phyloP scores from a whole-genome alignment of 2,888 invertebrate species.

The Lamellibrachia satsuma region DNA sequence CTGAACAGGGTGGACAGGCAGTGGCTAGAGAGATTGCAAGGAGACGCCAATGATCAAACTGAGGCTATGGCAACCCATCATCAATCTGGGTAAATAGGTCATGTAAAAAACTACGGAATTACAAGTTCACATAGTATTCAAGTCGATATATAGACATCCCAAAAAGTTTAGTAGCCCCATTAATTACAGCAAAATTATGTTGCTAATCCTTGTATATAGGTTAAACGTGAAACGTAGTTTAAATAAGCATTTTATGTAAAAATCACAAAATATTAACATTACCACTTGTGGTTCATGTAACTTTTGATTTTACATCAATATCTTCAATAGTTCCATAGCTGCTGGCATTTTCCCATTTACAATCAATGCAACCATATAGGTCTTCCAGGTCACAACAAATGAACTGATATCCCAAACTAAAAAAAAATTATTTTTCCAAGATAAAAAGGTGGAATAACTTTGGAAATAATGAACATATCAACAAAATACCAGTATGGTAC shows the following conservation, averaged over 20 bases:
- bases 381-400: background rate
- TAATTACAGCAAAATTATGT: background rate
- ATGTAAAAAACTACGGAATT: background rate
- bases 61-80: background rate
- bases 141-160: background rate
- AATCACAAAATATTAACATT: background rate
- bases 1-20: too few relatives aligned
- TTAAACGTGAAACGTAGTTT: background rate
- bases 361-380: too few relatives aligned
- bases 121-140: background rate
- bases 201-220: background rate
- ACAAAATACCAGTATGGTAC: too few relatives aligned
- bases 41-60: background rate
- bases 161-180: background rate
- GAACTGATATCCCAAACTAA: too few relatives aligned
- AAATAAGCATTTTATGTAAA: background rate
- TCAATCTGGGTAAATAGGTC: background rate
- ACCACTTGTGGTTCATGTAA: background rate
- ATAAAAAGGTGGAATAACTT: too few relatives aligned
- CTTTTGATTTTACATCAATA: background rate
- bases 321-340: background rate
- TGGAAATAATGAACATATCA: too few relatives aligned
- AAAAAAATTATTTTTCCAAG: too few relatives aligned
- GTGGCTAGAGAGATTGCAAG: too few relatives aligned
- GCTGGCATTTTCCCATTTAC: background rate